Base-by-base conservation (phyloP, 2,888 invertebrate species). In the Entomobrya proxima region DNA sequence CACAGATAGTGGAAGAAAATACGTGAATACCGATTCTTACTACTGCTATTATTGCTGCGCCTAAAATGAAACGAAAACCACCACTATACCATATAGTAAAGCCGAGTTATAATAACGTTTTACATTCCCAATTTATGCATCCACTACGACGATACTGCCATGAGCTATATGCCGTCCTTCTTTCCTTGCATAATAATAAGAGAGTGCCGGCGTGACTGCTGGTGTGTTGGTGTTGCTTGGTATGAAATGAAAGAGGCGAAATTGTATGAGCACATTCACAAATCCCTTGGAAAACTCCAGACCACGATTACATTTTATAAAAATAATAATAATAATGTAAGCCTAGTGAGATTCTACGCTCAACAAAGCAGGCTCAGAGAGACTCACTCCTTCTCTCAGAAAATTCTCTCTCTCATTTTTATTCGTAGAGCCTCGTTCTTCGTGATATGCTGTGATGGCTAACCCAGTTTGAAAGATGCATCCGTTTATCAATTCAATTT, bases 391-490 rank as follows among this genome's bases (percentile, higher is more conserved):
- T 61, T 61, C 32, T 67, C 40, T 67, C 40, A 37, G 37, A 47
- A 47, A 47, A 72, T 58, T 77, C 76, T 52, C 76, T 77, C 76
- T 58, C 74, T 69, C 78, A 61, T 78, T 77, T 44, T 76, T 76
- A 76, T 78, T 64, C 78, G 37, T 78, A 32, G 44, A 64, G 64
- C 44, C 21, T 58, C 76, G 76, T 76, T 30, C 76, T 64, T 77
- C 64, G 78, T 78, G 78, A 78, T 78, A 47, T 78, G 67, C 79
- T 67, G 47, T 79, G 78, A 78, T 78, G 61, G 79, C 67, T 79
- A 79, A 79, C 79, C 79, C 79, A 79, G 79, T 79, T 79, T 79
- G 79, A 67, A 79, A 79, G 79, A 79, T 79, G 79, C 79, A 79
- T 79, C 67, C 79, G 79, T 79, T 64, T 79, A 79, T 79, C 78